Evolutionary conservation across 1,140 invertebrate species (phyloP).

Genomic region (Panulirus ornatus): DNA sequence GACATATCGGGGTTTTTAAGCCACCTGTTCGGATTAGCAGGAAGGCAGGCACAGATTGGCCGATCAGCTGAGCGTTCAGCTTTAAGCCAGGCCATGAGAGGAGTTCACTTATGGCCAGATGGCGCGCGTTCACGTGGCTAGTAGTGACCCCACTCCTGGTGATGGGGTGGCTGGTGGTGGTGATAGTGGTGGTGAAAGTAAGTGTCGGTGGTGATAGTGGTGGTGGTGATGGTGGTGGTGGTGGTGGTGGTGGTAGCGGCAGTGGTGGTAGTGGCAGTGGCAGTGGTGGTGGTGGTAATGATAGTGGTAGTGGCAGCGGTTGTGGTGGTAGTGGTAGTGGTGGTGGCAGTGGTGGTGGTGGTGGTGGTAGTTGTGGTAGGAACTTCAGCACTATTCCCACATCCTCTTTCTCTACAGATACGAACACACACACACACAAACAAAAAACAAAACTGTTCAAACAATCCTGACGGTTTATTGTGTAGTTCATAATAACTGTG

Average conservation of each 20-base stretch:
- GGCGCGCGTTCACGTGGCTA: background rate
- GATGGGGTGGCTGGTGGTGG: background rate
- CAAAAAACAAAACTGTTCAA: no score
- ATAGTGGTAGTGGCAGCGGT: background rate
- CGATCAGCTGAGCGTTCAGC: slow-evolving; percentile 6
- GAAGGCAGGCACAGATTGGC: slow-evolving; percentile 3
- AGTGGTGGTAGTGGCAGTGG: background rate
- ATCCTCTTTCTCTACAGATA: no score
- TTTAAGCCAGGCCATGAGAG: slow-evolving; percentile 14
- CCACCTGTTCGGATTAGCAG: background rate
- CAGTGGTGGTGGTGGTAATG: background rate
- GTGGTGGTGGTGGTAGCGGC: background rate
- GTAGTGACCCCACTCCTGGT: background rate
- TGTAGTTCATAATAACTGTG: no score
- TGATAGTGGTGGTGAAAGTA: background rate
- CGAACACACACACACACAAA: no score
- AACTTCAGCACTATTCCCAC: no score
- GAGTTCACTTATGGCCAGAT: slow-evolving; percentile 14
- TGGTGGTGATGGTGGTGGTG: background rate
- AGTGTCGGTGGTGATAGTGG: background rate
- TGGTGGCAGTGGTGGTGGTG: no score
- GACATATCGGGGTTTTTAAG: background rate
- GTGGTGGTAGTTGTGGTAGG: no score
- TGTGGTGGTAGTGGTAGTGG: no score
- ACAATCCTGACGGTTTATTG: no score